Evolutionary conservation across 2,888 invertebrate species (phyloP).

Genomic region (Arge pagana): DNA sequence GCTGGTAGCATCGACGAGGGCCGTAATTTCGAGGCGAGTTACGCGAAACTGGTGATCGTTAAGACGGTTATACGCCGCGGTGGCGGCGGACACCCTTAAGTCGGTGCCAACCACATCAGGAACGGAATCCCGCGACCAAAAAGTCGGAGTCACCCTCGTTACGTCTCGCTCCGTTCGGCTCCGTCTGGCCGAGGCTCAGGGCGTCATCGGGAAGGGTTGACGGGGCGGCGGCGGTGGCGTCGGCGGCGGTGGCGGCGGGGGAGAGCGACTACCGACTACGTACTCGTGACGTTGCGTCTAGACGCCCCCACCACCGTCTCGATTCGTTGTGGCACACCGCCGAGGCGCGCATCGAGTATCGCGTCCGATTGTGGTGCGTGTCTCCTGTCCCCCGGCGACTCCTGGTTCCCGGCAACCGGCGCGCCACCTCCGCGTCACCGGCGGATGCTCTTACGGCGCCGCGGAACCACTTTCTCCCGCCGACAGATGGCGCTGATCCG

Average conservation of each 20-base stretch:
- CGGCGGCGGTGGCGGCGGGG: constrained; percentile 27
- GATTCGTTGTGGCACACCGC: constrained; percentile 29
- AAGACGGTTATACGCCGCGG: too few relatives aligned
- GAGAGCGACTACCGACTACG: constrained; percentile 41
- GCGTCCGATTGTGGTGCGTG: constrained; percentile 22
- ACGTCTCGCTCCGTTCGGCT: constrained; percentile 23
- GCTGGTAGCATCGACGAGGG: too few relatives aligned
- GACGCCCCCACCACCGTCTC: constrained; percentile 52
- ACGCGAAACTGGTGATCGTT: too few relatives aligned
- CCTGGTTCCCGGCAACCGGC: constrained; percentile 2
- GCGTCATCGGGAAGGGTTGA: too few relatives aligned
- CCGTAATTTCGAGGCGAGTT: too few relatives aligned
- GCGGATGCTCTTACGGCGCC: constrained; percentile 9
- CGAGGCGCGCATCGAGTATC: constrained; percentile 27
- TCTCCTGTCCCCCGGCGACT: constrained; percentile 5
- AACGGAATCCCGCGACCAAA: constrained; percentile 47
- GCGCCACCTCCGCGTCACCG: constrained; percentile 1
- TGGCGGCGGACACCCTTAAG: too few relatives aligned
- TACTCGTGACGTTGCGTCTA: constrained; percentile 57
- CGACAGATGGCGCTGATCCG: too few relatives aligned
- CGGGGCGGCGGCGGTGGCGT: constrained; percentile 17
- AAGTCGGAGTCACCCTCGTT: constrained; percentile 48
- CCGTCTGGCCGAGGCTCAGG: constrained; percentile 16
- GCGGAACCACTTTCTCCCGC: too few relatives aligned
- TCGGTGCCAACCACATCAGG: too few relatives aligned